Percentiles rank a stretch among this genome's conserved stretches.
These are phyloP conservation scores for Cyclina sinensis DNA, from an alignment of 1,140 invertebrate genomes.

Conservation along the genomic window DNA sequence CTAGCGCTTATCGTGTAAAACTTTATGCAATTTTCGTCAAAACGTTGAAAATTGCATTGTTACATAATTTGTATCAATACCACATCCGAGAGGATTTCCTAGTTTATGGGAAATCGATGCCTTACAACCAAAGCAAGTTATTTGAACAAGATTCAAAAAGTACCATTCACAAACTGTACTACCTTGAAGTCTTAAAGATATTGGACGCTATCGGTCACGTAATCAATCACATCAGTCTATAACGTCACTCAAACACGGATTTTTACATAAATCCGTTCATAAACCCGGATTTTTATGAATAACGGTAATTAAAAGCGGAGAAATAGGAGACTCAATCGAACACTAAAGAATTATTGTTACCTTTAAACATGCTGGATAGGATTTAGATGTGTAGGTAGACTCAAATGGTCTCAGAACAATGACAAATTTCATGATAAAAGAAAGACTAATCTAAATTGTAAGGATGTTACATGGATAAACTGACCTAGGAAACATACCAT, in stretches of 20 bases:
- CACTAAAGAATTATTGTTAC: neutral
- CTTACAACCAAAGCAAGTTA: no score
- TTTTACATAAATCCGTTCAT: slow-evolving; percentile 21
- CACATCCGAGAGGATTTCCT: no score
- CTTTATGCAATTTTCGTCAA: no score
- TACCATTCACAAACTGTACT: neutral
- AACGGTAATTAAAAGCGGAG: neutral
- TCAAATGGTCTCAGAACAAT: neutral
- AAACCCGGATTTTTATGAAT: neutral
- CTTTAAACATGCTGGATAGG: neutral
- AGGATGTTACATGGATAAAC: no score
- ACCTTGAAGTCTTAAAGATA: no score
- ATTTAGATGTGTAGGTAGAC: neutral
- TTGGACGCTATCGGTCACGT: neutral
- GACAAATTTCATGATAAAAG: neutral
- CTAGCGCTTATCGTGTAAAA: no score
- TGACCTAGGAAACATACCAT: no score
- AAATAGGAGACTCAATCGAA: slow-evolving; percentile 21
- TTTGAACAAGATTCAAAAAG: no score
- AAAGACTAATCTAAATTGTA: no score
- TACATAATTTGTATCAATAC: no score
- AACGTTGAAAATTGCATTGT: no score
- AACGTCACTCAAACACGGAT: slow-evolving; percentile 1
- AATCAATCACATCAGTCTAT: slow-evolving; percentile 17
- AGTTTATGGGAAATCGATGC: no score